These are phyloP conservation scores for Ecliptopera silaceata DNA, from an alignment of 2,888 invertebrate genomes.

Conservation along the genomic window DNA sequence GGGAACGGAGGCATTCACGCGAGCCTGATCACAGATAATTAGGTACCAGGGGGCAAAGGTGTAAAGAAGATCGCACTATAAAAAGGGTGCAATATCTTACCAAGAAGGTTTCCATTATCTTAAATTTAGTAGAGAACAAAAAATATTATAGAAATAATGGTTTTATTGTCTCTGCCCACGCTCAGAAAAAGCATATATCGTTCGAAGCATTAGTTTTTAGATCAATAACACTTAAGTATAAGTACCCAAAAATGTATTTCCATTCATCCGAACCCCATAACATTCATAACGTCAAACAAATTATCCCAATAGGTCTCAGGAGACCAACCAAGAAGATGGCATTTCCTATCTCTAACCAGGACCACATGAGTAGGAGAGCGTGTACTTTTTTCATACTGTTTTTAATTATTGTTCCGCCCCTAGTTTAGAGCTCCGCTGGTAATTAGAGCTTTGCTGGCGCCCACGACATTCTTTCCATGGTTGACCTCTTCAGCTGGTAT, in stretches of 20 bases:
- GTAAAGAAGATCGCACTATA: neutral
- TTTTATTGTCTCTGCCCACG: slow-evolving; percentile 7
- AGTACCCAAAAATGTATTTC: slow-evolving; percentile 20
- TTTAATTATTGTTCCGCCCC: slow-evolving; percentile 46
- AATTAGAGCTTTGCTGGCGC: slow-evolving; percentile 56
- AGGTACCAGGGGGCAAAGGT: slow-evolving; percentile 16
- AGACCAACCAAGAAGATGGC: slow-evolving; percentile 41
- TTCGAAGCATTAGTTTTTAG: slow-evolving; percentile 14
- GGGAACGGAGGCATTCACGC: slow-evolving; percentile 27
- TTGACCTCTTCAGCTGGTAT: slow-evolving; percentile 56
- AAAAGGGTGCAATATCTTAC: neutral
- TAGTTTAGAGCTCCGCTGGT: slow-evolving; percentile 54
- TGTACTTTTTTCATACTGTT: slow-evolving; percentile 33
- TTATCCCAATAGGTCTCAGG: slow-evolving; percentile 44
- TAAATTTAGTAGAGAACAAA: neutral
- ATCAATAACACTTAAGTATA: slow-evolving; percentile 19
- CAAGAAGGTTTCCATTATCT: neutral
- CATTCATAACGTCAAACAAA: slow-evolving; percentile 38
- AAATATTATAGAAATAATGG: neutral
- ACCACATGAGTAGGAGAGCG: slow-evolving; percentile 54
- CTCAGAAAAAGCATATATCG: slow-evolving; percentile 9
- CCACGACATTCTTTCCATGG: slow-evolving; percentile 60
- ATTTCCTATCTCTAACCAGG: slow-evolving; percentile 63
- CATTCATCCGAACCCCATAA: slow-evolving; percentile 30
- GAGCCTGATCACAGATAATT: slow-evolving; percentile 15